A percentile compares a stretch with the other conserved stretches of the same genome.
phyloP scores from a whole-genome alignment of 2,113 vertebrate species.

The Notarius lentiginosus region DNA sequence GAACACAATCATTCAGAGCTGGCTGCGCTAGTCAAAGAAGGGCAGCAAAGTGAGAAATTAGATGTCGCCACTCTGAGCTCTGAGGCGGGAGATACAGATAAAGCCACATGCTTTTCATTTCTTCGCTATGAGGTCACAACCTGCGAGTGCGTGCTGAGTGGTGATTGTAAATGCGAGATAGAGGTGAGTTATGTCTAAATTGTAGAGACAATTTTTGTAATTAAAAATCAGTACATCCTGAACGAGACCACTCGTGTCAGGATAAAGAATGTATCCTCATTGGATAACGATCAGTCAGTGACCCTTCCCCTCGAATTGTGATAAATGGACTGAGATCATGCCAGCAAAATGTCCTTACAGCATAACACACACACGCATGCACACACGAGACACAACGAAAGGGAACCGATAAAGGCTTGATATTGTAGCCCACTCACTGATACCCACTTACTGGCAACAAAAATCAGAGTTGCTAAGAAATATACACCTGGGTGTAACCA shows the following conservation, averaged over 20 bases:
- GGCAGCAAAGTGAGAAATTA: conserved; percentile 42
- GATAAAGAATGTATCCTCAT: neutral
- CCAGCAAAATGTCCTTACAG: neutral
- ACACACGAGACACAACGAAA: neutral
- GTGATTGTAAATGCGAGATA: neutral
- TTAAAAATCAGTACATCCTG: neutral
- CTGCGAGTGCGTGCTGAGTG: neutral
- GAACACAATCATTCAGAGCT: conserved; percentile 34
- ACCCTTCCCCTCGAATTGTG: neutral
- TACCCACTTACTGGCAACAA: neutral
- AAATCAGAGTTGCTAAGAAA: neutral
- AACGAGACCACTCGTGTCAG: neutral
- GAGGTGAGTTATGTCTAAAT: neutral
- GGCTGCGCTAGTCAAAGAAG: conserved; percentile 23
- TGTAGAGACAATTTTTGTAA: neutral
- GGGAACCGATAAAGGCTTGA: neutral
- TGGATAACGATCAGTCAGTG: neutral
- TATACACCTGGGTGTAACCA: neutral
- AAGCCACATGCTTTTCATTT: conserved; percentile 29
- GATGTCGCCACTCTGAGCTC: conserved; percentile 21
- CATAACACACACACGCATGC: neutral
- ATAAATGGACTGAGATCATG: neutral
- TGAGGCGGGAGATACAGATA: conserved; percentile 28
- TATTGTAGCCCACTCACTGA: neutral
- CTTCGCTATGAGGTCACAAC: conserved; percentile 22